Evolutionary conservation across 2,888 invertebrate species (phyloP).

Genomic region (Eilema griseolum): DNA sequence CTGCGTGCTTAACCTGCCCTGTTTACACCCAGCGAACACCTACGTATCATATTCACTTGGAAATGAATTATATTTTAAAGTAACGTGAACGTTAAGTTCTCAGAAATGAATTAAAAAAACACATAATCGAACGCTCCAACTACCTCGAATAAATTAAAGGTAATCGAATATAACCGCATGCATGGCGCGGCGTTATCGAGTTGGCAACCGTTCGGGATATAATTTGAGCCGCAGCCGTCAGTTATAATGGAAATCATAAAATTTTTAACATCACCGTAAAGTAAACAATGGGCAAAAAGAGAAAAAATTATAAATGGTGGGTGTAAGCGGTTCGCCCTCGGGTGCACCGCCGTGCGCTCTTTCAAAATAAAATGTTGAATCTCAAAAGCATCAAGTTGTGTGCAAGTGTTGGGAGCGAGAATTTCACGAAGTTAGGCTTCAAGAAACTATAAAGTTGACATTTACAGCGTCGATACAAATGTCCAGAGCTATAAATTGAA

Average conservation of each 20-base stretch:
- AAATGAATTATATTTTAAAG: constrained; percentile 39
- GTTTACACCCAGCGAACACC: constrained; percentile 74
- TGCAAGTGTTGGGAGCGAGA: constrained; percentile 43
- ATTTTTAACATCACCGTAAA: constrained; percentile 79
- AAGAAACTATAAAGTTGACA: constrained; percentile 16
- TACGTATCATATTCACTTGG: constrained; percentile 55
- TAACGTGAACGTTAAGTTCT: constrained; percentile 24
- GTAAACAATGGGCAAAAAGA: constrained; percentile 85
- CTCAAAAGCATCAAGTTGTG: constrained; percentile 54
- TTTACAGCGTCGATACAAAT: constrained; percentile 23
- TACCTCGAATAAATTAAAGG: constrained; percentile 70
- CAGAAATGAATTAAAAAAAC: constrained; percentile 33
- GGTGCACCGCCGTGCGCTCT: constrained; percentile 62
- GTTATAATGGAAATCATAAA: constrained; percentile 83
- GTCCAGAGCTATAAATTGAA: constrained; percentile 26
- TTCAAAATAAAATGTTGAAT: constrained; percentile 63
- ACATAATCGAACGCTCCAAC: constrained; percentile 58
- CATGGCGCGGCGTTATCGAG: constrained; percentile 73
- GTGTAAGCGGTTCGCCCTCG: constrained; percentile 66
- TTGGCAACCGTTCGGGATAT: constrained; percentile 81
- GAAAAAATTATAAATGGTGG: constrained; percentile 69
- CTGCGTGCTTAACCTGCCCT: constrained; percentile 65
- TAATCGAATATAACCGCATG: constrained; percentile 68
- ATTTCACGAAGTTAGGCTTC: constrained; percentile 27
- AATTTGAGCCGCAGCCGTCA: constrained; percentile 74